Base-by-base conservation (phyloP, 2,797 vertebrate genomes). In the Hydrophis major region DNA sequence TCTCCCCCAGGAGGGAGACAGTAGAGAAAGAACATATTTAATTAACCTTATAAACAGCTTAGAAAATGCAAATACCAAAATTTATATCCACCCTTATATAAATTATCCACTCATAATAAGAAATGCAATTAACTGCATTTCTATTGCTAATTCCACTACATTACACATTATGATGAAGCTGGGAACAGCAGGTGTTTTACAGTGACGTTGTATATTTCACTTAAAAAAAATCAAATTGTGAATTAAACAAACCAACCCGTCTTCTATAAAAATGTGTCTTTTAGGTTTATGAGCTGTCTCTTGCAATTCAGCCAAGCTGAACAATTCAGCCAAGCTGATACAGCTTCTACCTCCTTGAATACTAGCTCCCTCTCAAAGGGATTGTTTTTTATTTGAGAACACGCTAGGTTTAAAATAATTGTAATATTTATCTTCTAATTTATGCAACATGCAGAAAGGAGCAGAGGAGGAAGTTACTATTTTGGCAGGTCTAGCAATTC, bases 191-290 rank as follows among this genome's bases (percentile, higher is more conserved):
- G 94, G 87, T 63, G 69, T 27, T 92, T 94, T 91, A 91, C 37
- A 90, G 37, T 93, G 0, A 25, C 16, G 63, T 37, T 87, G 74
- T 91, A 78, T 74, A 93, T 42, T 92, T 95, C 78, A 60, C 56
- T 69, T 90, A 12, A 60, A 90, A 69, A 32, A 37, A 89, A 61
- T 61, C 28, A 92, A 74, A 92, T 0, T n/a, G 2, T 27, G 91
- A 89, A 93, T 93, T 66, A 91, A 91, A 86, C 93, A 93, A 93
- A 96, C 94, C 14, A 91, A 42, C 4, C 89, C 25, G 66, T 94
- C 32, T 92, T 16, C 92, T 92, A 56, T 93, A 89, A 92, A 92
- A 93, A 74, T 32, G 47, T 57, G 2, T 60, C 88, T n/a, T 86
- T 18, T 25, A 90, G n/a, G 57, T 37, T 95, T 94, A 61, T 83